Evolutionary conservation across 2,797 vertebrate species (phyloP), one percentile per base, ranked within the genome.

Genomic region (Thalassophryne amazonica): DNA sequence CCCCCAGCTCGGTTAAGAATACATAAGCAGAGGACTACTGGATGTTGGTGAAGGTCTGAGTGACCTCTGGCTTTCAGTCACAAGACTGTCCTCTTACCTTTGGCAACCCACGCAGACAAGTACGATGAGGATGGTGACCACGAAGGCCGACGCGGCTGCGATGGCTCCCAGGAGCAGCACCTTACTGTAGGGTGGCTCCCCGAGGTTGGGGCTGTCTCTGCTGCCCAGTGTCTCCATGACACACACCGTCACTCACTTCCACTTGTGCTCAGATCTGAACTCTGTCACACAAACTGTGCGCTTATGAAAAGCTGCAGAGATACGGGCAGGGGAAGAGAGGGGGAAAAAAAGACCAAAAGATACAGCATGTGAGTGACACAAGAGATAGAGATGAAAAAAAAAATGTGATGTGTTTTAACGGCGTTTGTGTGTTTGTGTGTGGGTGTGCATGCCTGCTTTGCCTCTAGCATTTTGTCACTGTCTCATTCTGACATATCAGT

Each of bases 81-180:
- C 0, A 6, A 60, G 43, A 58, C 30, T 1, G 0, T n/a, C 12
- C 15, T 30, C 78, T 89, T 70, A 91, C 91, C 85, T 90, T 53
- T 91, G 90, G 66, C 90, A 92, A 37, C 91, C 89, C 22, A 91
- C 85, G 36, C 91, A 92, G 47, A 92, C 79, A 20, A 91, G 80
- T 35, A 91, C 85, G 22, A 91, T 91, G 31, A 92, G 65, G 64
- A 91, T 86, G 67, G 89, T 91, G 75, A 92, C 89, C 49, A 91
- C 84, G 6, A 92, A 92, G 70, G 91, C 91, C 1, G 91, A 91
- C 1, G 89, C 86, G 5, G 90, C 89, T 6, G 91, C 89, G 7
- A 91, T 91, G 77, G 88, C 86, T 32, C 89, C 91, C 71, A 92
- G 77, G 36, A 92, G 78, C 60, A 92, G 84, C 73, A 91, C 60